Percentiles rank a stretch among this genome's conserved stretches.
Conservation (phyloP, 37 sponge, comb jelly and placozoan genomes). For the Tethya wilhelma region DNA sequence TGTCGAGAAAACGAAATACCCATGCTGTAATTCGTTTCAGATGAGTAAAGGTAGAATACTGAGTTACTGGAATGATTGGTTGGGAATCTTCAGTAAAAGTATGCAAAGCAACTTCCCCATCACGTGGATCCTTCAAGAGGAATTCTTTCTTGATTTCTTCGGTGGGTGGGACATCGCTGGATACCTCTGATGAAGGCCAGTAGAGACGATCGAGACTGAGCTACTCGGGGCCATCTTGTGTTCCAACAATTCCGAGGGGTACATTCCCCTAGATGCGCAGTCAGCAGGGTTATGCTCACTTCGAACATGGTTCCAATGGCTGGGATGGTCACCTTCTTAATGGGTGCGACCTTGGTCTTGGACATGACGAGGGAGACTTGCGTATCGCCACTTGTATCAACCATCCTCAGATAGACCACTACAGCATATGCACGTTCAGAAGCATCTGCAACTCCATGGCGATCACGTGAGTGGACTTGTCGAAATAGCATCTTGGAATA, state of each 20-base stretch:
- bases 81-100: background rate
- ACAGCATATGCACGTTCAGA: constrained; percentile 42
- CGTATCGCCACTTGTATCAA: background rate
- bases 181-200: background rate
- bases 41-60: constrained; percentile 9
- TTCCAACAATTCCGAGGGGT: constrained; percentile 7
- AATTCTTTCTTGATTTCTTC: no score
- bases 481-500: constrained; percentile 24
- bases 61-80: constrained; percentile 27
- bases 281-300: constrained; percentile 26
- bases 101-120: background rate
- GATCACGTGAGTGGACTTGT: background rate
- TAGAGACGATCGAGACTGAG: background rate
- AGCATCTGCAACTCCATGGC: constrained; percentile 38
- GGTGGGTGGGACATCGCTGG: no score
- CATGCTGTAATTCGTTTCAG: constrained; percentile 20
- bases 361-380: background rate
- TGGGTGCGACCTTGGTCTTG: constrained; percentile 24
- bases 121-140: no score
- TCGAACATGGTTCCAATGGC: constrained; percentile 2
- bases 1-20: constrained; percentile 18
- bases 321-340: constrained; percentile 32
- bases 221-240: constrained; percentile 18
- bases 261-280: no score
- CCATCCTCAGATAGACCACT: constrained; percentile 35